A percentile compares a stretch with the other conserved stretches of the same genome.
Conservation (phyloP, 2,113 vertebrate species). For the Epinephelus cyanopodus region DNA sequence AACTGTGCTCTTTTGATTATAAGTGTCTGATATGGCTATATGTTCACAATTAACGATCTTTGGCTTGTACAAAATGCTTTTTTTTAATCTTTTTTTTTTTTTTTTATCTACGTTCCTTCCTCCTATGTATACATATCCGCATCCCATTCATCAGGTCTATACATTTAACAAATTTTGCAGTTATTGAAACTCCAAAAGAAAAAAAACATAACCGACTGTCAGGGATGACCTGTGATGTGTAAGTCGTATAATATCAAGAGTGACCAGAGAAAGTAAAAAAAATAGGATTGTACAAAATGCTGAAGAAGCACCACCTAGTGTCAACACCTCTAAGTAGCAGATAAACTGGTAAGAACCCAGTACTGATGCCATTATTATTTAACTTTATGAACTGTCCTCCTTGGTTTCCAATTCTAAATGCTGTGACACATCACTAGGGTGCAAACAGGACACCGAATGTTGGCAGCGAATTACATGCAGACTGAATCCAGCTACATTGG, state of each 20-base stretch:
- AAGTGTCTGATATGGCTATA: background rate
- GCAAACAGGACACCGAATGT: background rate
- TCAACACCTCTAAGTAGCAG: background rate
- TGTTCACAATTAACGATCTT: too few relatives aligned
- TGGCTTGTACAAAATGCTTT: background rate
- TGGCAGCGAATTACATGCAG: background rate
- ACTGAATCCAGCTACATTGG: background rate
- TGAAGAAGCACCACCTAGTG: slow-evolving; percentile 25
- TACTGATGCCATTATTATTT: background rate
- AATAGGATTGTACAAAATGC: background rate
- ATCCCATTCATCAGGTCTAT: too few relatives aligned
- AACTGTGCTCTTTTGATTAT: background rate
- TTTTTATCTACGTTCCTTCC: too few relatives aligned
- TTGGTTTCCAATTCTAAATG: background rate
- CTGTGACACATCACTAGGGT: background rate
- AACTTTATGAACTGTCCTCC: background rate
- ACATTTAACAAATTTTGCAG: too few relatives aligned
- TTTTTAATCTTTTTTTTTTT: too few relatives aligned
- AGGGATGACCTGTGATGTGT: too few relatives aligned
- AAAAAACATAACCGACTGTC: too few relatives aligned
- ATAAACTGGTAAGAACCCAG: background rate
- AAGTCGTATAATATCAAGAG: too few relatives aligned
- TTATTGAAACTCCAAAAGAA: too few relatives aligned
- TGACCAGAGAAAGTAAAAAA: too few relatives aligned
- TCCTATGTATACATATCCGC: too few relatives aligned